Percentiles rank a stretch among this genome's conserved stretches.
phyloP scores from a whole-genome alignment of 2,888 invertebrate species.

The Vesta saturnalis region DNA sequence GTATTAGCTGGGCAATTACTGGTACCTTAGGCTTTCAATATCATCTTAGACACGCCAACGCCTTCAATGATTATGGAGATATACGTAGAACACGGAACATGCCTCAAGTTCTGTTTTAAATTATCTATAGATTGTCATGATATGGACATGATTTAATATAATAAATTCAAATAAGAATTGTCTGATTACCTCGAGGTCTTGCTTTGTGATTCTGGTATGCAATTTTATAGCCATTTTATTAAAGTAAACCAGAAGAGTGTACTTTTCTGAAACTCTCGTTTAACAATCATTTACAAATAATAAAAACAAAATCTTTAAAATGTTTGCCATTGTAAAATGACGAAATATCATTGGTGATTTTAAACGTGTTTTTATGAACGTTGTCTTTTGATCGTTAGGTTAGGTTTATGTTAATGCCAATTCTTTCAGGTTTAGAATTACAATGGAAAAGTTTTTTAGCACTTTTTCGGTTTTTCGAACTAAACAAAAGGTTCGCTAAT shows the following conservation, averaged over 20 bases:
- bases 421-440: too few relatives aligned
- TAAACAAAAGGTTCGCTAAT: background rate
- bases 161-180: background rate
- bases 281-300: too few relatives aligned
- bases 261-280: too few relatives aligned
- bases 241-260: too few relatives aligned
- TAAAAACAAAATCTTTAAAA: too few relatives aligned
- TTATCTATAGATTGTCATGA: constrained; percentile 26
- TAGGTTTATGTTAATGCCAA: too few relatives aligned
- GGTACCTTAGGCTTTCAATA: constrained; percentile 28
- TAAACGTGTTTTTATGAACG: too few relatives aligned
- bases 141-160: constrained; percentile 14
- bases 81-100: constrained; percentile 26
- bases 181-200: background rate
- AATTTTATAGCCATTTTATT: too few relatives aligned
- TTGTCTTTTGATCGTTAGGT: too few relatives aligned
- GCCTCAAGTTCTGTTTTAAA: constrained; percentile 30
- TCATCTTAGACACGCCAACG: constrained; percentile 38
- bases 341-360: too few relatives aligned
- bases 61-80: constrained; percentile 22
- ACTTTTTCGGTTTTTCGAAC: background rate
- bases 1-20: constrained; percentile 32
- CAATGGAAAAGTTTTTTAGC: too few relatives aligned
- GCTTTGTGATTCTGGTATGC: background rate
- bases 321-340: too few relatives aligned